Evolutionary conservation across 2,797 vertebrate species (phyloP), one percentile per base, ranked within the genome.

Genomic region (Macropus fuliginosus): DNA sequence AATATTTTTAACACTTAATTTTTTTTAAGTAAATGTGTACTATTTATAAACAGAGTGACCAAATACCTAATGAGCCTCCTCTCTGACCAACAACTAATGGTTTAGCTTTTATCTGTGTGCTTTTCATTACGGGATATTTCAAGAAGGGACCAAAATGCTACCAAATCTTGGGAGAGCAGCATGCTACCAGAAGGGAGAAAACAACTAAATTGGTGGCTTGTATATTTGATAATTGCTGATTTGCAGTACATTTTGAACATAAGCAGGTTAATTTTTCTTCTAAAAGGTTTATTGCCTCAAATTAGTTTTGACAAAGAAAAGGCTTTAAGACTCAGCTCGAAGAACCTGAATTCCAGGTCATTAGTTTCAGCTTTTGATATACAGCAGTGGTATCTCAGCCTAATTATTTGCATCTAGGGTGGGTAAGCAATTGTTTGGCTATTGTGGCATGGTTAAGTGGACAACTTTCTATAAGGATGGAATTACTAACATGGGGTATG

Each of bases 181-280:
- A 92, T 91, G 81, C 50, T 24, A 55, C n/a, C 57, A 55, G 91
- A 97, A 87, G 9, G 13, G 21, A 81, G 21, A 46, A 27, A 46
- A 27, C 11, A 0, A 54, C 46, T 34, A 91, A 94, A 27, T 54
- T 94, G 91, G 81, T 95, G 95, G 94, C 92, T 46, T 74, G 54
- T 2, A 57, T 9, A 56, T 92, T 91, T 0, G 1, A 81, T 92
- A 96, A 95, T 54, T 97, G 92, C 93, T 97, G 92, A 95, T 62
- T 97, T 95, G 91, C 1, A 28, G 94, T 57, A 94, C 28, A 55
- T 94, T 96, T 55, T 95, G 96, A 97, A 94, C 10, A 34, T 34
- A 94, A 96, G 66, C 81, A 95, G 74, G 59, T 96, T 94, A 96
- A 94, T 96, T 98, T 91, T 93, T 93, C 74, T 94, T 96, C 74